Conservation (phyloP, 2,797 vertebrate genomes). For the Anguilla obscura region DNA sequence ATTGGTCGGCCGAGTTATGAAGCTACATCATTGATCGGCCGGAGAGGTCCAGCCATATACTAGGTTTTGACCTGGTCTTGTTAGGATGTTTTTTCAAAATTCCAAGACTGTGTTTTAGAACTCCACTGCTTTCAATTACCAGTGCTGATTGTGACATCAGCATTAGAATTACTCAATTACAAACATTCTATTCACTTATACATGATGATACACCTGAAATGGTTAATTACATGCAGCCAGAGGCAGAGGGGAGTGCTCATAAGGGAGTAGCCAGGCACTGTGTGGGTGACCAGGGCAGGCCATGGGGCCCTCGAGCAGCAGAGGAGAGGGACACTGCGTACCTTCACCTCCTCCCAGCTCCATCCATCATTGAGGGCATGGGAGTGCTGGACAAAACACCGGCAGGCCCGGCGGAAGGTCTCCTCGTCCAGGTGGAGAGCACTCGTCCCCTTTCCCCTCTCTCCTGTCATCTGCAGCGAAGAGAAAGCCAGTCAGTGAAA, state of each 20-base stretch:
- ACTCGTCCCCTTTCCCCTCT: slow-evolving; percentile 55
- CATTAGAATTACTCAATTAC: not conserved
- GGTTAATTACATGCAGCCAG: not conserved
- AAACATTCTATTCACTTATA: not conserved
- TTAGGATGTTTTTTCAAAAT: not conserved
- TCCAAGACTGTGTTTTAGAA: not conserved
- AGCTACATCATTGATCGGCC: too few species aligned
- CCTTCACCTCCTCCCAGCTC: slow-evolving; percentile 74
- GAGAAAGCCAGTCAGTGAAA: slow-evolving; percentile 27
- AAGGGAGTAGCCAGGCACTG: not conserved
- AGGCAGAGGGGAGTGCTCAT: not conserved
- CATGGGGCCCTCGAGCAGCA: not conserved
- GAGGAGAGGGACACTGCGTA: slow-evolving; percentile 44
- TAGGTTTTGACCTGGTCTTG: too few species aligned
- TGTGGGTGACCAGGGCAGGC: not conserved
- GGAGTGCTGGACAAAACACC: slow-evolving; percentile 70
- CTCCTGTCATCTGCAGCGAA: slow-evolving; percentile 55
- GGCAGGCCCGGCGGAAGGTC: slow-evolving; percentile 67
- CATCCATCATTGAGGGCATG: slow-evolving; percentile 71
- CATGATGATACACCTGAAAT: not conserved
- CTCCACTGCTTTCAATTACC: not conserved
- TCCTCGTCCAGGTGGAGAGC: slow-evolving; percentile 65
- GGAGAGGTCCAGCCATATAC: too few species aligned
- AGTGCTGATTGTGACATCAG: not conserved
- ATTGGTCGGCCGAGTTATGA: too few species aligned